Evolutionary conservation across 2,113 vertebrate genomes (phyloP).

Genomic region (Colistium nudipinnis): DNA sequence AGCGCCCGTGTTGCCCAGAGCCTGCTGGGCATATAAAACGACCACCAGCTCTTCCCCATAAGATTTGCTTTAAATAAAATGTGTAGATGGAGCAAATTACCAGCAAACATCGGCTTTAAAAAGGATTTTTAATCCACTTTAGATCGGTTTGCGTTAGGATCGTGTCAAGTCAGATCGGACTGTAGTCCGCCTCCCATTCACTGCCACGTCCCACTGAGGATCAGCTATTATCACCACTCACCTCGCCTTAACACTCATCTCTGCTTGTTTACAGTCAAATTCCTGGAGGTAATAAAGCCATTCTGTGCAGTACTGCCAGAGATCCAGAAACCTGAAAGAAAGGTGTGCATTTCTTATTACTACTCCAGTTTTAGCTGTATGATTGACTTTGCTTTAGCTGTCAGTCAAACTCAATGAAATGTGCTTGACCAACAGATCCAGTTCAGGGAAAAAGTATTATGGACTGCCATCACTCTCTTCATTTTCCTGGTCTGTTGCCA

Average conservation of each 20-base stretch:
- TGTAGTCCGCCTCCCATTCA: conserved; percentile 40
- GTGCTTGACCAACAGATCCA: conserved; percentile 86
- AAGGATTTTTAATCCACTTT: background rate
- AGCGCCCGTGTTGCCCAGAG: conserved; percentile 8
- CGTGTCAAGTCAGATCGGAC: background rate
- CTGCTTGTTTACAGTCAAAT: conserved; percentile 88
- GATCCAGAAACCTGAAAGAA: conserved; percentile 97
- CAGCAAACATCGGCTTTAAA: background rate
- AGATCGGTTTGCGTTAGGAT: background rate
- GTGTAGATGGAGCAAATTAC: background rate
- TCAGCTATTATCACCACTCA: background rate
- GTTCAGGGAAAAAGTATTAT: conserved; percentile 98
- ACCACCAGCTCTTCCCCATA: rapidly evolving
- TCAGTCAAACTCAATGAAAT: background rate
- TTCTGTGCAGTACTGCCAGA: conserved; percentile 98
- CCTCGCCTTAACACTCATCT: background rate
- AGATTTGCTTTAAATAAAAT: rapidly evolving
- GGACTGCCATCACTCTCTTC: conserved; percentile 98
- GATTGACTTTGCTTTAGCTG: background rate
- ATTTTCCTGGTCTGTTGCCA: conserved; percentile 99
- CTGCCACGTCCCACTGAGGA: conserved; percentile 64
- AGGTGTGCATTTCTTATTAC: conserved; percentile 79
- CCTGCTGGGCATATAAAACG: background rate
- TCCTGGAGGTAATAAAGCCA: conserved; percentile 98
- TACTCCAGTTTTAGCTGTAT: background rate